A percentile compares a stretch with the other conserved stretches of the same genome.
Conservation (phyloP, 2,888 invertebrate genomes). For the Eurois occulta region DNA sequence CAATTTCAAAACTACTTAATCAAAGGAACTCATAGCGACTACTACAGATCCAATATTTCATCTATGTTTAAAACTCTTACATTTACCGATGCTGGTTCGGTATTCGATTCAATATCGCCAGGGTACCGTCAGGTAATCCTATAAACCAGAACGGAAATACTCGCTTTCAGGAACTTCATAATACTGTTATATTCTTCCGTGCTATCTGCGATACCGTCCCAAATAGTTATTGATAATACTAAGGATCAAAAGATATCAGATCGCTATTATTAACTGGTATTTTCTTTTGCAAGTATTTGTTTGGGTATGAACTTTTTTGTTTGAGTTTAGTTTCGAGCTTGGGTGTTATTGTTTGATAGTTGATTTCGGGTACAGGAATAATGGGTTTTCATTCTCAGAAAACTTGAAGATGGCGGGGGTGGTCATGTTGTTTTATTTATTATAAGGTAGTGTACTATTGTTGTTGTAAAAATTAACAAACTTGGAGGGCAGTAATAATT, state of each 20-base stretch:
- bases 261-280: slow-evolving; percentile 61
- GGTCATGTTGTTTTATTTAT: background rate
- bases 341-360: slow-evolving; percentile 33
- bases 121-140: slow-evolving; percentile 69
- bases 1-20: slow-evolving; percentile 58
- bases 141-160: slow-evolving; percentile 71
- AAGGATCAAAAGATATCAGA: slow-evolving; percentile 65
- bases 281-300: slow-evolving; percentile 50
- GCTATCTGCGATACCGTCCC: slow-evolving; percentile 51
- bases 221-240: slow-evolving; percentile 64
- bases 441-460: background rate
- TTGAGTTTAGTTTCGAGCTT: slow-evolving; percentile 28
- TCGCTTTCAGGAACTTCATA: slow-evolving; percentile 72
- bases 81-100: slow-evolving; percentile 46
- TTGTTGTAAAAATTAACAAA: background rate
- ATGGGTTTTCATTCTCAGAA: slow-evolving; percentile 1
- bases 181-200: slow-evolving; percentile 70
- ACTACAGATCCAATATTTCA: slow-evolving; percentile 52
- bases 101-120: slow-evolving; percentile 68
- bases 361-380: background rate
- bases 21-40: slow-evolving; percentile 35
- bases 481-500: background rate
- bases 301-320: slow-evolving; percentile 40
- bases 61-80: slow-evolving; percentile 57
- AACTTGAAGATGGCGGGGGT: background rate